Base-by-base conservation (phyloP, 2,888 invertebrate species). In the Epistrophe grossulariae region DNA sequence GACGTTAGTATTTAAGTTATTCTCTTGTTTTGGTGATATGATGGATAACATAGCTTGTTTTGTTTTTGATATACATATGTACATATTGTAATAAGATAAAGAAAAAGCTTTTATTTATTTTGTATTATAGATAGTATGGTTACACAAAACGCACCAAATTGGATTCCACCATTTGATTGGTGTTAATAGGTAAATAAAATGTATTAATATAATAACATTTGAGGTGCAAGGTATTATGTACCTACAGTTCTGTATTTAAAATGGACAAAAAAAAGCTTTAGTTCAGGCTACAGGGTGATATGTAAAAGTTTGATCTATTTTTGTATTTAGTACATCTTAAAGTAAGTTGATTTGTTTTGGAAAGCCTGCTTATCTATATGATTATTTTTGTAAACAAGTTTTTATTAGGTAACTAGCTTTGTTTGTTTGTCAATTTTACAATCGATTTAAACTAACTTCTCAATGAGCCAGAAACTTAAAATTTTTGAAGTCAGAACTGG, bases 1-100 rank as follows among this genome's bases (percentile, higher is more conserved):
- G 10, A 19, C 11, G 45, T 38, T 11, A 31, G 40, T 50, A 19
- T 15, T 45, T 38, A n/a, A 31, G 40, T 50, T 57, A 55, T 35
- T 45, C 38, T 40, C 38, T 40, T 10, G 4, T 5, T 13, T 55
- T 35, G 10, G 17, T 55, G 70, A 70, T 55, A 52, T 52, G 52
- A 52, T 52, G 52, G 79, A 72, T 48, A 79, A 72, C 7, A 57
- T 68, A 60, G 68, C 68, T 48, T 55, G 0, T 1, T 7, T n/a
- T 45, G 13, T n/a, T 66, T n/a, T 55, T 45, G 7, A 11, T 28
- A 52, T 24, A 68, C 13, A 13, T 6, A 13, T 19, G 2, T 19
- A 19, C 11, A 9, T 50, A 6, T 35, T 8, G 8, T 11, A 8
- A 52, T 13, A 52, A 52, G 52, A 52, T 52, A 28, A 28, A 28